Base-by-base conservation (phyloP, 2,888 invertebrate genomes). In the Cryptus viduatorius region DNA sequence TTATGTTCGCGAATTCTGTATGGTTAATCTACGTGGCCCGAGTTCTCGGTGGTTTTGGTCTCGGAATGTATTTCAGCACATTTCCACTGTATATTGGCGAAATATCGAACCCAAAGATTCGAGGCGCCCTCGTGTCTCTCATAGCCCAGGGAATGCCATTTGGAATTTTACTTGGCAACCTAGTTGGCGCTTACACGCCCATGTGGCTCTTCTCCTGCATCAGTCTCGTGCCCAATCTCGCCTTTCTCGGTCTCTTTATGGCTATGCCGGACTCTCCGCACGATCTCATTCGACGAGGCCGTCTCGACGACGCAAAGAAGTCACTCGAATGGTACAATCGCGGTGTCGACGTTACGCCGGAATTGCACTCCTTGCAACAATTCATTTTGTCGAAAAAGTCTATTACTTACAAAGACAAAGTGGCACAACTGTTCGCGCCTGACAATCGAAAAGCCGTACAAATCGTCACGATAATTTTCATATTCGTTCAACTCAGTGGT, bases 241-340 rank as follows among this genome's bases (percentile, higher is more conserved):
- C 86, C 4, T 91, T 89, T 76, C 71, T 93, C 3, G 29, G 67
- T 4, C 44, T 89, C 1, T 90, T 93, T 68, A 82, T 86, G n/a
- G 76, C 88, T 0, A 79, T 93, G 10, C 93, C 93, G 0, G 90
- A 91, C 8, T 90, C 93, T 4, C 92, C 93, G 1, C 88, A 93
- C 61, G 86, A 91, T 76, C 77, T 90, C 4, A 84, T 89, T 2
- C 84, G 82, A 4, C 61, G 64, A 0, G 88, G 86, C 19, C 79
- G 80, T 16, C 31, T 80, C 14, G 84, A 89, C 0, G 85, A 84
- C 7, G 91, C 92, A 14, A 87, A 83, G 16, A 81, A 72, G n/a
- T 85, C 91, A 0, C 86, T 92, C 5, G 81, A 75, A 64, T 91
- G 88, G 88, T 92, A 91, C 75, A 84, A 88, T n/a, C 87, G 88